Percentiles rank a stretch among this genome's conserved stretches.
Evolutionary conservation across 2,888 invertebrate species (phyloP).

Genomic region (Trichopria drosophilae): DNA sequence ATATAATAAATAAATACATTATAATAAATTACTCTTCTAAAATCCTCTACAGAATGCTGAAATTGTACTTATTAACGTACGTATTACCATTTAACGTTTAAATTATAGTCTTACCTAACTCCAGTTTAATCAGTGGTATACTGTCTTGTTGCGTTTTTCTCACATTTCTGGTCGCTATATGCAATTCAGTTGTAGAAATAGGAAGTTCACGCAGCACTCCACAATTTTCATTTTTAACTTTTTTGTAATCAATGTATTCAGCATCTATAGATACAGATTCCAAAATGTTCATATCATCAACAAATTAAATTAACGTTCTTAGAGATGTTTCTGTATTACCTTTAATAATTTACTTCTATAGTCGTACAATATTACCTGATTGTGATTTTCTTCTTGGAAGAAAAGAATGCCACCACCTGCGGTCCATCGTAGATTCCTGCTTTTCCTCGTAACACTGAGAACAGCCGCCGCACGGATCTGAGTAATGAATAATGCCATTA

Average conservation of each 20-base stretch:
- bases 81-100: too few relatives aligned
- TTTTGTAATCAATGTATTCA: conserved; percentile 57
- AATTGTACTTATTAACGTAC: too few relatives aligned
- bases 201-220: conserved; percentile 61
- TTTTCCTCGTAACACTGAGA: conserved; percentile 67
- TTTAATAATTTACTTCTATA: not conserved
- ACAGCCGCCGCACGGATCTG: conserved; percentile 82
- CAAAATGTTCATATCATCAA: conserved; percentile 27
- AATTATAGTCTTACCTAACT: conserved; percentile 58
- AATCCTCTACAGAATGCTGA: too few relatives aligned
- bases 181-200: conserved; percentile 68
- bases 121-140: conserved; percentile 63
- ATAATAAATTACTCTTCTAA: too few relatives aligned
- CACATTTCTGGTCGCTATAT: conserved; percentile 63
- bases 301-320: not conserved
- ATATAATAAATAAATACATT: conserved; percentile 12
- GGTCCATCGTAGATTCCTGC: conserved; percentile 41
- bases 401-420: conserved; percentile 61
- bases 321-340: not conserved
- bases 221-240: conserved; percentile 66
- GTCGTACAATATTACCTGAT: conserved; percentile 28
- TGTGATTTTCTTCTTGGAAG: conserved; percentile 46
- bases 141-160: conserved; percentile 43
- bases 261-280: conserved; percentile 29
- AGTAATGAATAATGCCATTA: conserved; percentile 72